Conservation (phyloP, 2,113 vertebrate species). For the Pristiophorus japonicus region DNA sequence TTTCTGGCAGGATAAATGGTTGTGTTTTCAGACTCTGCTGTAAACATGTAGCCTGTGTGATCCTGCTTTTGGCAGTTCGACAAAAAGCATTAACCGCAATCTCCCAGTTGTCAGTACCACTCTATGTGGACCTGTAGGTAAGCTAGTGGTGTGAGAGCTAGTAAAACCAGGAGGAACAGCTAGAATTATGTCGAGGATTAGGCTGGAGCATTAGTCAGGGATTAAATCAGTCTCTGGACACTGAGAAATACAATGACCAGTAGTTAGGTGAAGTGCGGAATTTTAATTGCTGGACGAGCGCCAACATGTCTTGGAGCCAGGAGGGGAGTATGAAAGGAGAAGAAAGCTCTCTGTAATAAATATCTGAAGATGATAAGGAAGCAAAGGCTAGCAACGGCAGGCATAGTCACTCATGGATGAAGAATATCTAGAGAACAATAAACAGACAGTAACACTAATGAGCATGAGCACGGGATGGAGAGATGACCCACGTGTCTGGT, state of each 20-base stretch:
- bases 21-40: neutral
- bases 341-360: neutral
- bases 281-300: neutral
- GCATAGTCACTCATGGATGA: neutral
- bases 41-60: neutral
- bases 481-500: neutral
- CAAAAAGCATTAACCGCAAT: neutral
- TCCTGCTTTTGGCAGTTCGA: neutral
- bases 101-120: neutral
- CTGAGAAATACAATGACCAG: neutral
- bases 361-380: neutral
- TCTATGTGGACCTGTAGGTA: neutral
- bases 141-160: neutral
- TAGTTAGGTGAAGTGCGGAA: neutral
- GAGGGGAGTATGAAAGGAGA: neutral
- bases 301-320: neutral
- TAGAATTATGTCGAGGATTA: neutral
- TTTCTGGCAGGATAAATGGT: neutral
- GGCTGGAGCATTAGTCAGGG: neutral
- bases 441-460: neutral
- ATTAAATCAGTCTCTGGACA: neutral
- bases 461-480: neutral
- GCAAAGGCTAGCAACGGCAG: neutral
- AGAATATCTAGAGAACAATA: neutral
- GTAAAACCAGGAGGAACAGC: neutral